Evolutionary conservation across 2,113 vertebrate species (phyloP).

Genomic region (Sander vitreus): DNA sequence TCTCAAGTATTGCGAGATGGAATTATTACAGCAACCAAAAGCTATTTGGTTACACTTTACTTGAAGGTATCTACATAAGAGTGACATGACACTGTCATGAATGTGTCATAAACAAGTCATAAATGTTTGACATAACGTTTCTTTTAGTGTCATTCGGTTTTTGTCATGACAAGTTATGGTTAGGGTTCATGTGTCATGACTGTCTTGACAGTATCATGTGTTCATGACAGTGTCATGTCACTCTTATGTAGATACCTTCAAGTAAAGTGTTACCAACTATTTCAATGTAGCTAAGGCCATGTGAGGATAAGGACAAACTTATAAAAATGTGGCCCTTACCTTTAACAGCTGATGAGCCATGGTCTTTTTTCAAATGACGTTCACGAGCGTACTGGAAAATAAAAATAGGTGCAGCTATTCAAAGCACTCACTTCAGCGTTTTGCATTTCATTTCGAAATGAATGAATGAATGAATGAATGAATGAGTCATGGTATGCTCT

Average conservation of each 20-base stretch:
- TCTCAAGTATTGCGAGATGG: neutral
- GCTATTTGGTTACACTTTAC: too few relatives aligned
- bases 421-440: neutral
- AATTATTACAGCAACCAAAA: neutral
- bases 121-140: too few relatives aligned
- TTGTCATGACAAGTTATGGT: too few relatives aligned
- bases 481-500: neutral
- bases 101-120: too few relatives aligned
- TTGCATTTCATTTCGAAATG: neutral
- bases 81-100: too few relatives aligned
- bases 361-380: neutral
- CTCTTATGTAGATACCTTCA: too few relatives aligned
- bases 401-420: neutral
- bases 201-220: too few relatives aligned
- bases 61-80: too few relatives aligned
- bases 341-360: neutral
- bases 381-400: neutral
- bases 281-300: neutral
- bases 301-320: neutral
- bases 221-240: too few relatives aligned
- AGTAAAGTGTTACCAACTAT: too few relatives aligned
- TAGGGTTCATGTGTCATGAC: too few relatives aligned
- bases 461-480: conserved; percentile 16
- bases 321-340: neutral
- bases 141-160: too few relatives aligned